phyloP scores from a whole-genome alignment of 2,888 invertebrate species.

The Tillus elongatus region DNA sequence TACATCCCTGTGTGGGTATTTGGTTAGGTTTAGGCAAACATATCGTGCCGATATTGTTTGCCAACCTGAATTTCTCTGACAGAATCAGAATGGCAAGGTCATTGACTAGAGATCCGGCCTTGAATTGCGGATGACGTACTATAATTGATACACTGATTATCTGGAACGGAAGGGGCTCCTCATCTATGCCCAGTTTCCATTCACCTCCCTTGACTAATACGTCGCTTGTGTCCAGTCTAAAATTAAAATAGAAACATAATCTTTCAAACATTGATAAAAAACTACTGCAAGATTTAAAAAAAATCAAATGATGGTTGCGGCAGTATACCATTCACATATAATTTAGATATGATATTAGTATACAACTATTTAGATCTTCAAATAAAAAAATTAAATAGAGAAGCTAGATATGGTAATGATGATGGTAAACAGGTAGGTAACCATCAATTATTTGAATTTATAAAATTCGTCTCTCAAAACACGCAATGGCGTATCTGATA shows the following conservation, averaged over 20 bases:
- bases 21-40: conserved; percentile 55
- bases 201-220: conserved; percentile 72
- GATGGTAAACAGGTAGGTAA: no score
- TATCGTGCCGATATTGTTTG: conserved; percentile 64
- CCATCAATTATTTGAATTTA: no score
- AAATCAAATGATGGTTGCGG: no score
- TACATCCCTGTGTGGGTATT: conserved; percentile 54
- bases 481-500: no score
- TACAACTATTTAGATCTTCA: no score
- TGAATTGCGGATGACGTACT: conserved; percentile 61
- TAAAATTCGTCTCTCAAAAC: no score
- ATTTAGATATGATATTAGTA: no score
- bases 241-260: conserved; percentile 24
- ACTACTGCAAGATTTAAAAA: no score
- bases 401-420: no score
- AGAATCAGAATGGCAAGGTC: conserved; percentile 67
- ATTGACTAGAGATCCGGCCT: conserved; percentile 50
- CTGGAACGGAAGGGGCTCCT: conserved; percentile 72
- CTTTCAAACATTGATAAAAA: no score
- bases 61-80: conserved; percentile 52
- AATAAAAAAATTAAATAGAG: no score
- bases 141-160: conserved; percentile 62
- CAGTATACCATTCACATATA: no score
- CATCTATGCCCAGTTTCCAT: conserved; percentile 74
- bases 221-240: conserved; percentile 54